Percentiles rank a stretch among this genome's conserved stretches.
phyloP scores from a whole-genome alignment of 1,140 invertebrate genomes.

The Notospermus geniculatus region DNA sequence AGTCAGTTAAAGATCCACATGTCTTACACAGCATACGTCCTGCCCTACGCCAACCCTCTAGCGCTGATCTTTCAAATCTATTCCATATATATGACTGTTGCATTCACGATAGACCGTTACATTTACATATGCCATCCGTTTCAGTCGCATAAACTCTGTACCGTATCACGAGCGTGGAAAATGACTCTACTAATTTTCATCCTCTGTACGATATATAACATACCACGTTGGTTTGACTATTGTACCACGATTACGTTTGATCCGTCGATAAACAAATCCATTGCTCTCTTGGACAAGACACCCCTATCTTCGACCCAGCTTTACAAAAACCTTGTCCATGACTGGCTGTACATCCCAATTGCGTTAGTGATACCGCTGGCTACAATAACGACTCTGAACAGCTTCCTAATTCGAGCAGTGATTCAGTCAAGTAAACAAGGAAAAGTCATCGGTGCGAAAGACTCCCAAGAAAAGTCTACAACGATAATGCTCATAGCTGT shows the following conservation, averaged over 20 bases:
- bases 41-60: background rate
- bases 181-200: background rate
- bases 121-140: conserved; percentile 6
- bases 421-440: conserved; percentile 5
- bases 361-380: background rate
- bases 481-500: conserved; percentile 5
- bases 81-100: conserved; percentile 8
- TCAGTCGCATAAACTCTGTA: background rate
- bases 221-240: conserved; percentile 7
- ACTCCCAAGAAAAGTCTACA: conserved; percentile 2
- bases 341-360: conserved; percentile 7
- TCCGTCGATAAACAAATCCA: background rate
- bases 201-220: background rate
- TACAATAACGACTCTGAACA: background rate
- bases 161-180: conserved; percentile 2
- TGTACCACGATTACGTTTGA: background rate
- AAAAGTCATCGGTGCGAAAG: conserved; percentile 1
- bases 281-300: background rate
- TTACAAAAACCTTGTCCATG: background rate
- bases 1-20: conserved; percentile 1
- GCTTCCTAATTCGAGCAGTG: conserved; percentile 2
- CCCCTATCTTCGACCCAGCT: background rate
- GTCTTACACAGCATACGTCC: background rate
- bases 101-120: conserved; percentile 6
- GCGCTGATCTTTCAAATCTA: background rate